Evolutionary conservation across 2,797 vertebrate species (phyloP).

Genomic region (Geotrypetes seraphini): DNA sequence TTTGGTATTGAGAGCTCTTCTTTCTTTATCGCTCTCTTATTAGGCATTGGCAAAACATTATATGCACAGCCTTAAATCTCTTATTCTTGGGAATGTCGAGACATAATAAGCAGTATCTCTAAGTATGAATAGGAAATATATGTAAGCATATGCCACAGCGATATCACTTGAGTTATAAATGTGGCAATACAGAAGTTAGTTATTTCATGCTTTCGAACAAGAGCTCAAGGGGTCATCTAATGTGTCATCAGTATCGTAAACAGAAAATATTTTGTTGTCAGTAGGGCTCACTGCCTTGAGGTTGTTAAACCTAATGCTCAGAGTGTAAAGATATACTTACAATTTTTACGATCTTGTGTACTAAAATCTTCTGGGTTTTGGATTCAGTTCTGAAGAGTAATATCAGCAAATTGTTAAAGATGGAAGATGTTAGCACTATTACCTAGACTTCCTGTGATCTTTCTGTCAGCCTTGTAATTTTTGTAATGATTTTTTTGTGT

Average conservation of each 20-base stretch:
- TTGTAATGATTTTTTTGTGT: constrained; percentile 9
- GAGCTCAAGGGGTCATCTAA: not conserved
- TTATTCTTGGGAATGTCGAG: constrained; percentile 2
- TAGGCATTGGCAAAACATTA: constrained; percentile 18
- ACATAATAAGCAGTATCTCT: too few species aligned
- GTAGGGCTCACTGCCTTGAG: not conserved
- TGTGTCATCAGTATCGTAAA: constrained; percentile 3
- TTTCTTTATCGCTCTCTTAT: constrained; percentile 3
- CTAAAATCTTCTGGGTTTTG: not conserved
- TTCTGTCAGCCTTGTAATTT: constrained; percentile 8
- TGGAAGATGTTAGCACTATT: not conserved
- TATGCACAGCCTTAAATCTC: constrained; percentile 9
- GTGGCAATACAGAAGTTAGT: not conserved
- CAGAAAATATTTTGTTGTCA: not conserved
- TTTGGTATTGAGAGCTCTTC: not conserved
- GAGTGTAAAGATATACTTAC: not conserved
- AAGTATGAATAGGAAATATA: rapidly evolving
- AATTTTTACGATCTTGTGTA: not conserved
- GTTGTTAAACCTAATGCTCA: not conserved
- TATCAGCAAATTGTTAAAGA: not conserved
- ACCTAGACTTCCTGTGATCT: constrained; percentile 11
- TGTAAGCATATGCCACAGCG: rapidly evolving
- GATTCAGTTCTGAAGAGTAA: constrained; percentile 8
- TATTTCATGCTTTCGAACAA: not conserved
- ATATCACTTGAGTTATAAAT: not conserved